Base-by-base conservation (phyloP, 2,113 vertebrate genomes). In the Gracilinanus agilis region DNA sequence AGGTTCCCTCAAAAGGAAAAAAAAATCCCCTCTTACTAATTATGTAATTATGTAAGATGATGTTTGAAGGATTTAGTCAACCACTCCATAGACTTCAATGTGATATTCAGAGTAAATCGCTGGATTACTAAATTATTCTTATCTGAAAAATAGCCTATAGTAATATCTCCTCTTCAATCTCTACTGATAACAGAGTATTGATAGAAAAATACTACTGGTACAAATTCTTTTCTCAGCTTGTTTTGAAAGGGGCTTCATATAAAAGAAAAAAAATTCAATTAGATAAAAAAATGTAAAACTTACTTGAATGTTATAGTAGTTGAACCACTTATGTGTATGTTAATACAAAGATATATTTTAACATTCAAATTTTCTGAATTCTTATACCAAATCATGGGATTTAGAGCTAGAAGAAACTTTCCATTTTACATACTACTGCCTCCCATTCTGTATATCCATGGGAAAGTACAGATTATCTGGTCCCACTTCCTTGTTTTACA, bases 171-270 rank as follows among this genome's bases (percentile, higher is more conserved):
- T 49, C 44, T 34, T 23, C 40, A 44, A 5, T 49, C 49, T 67
- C 29, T 67, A 34, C 56, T 67, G 11, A 11, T 67, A 67, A 61
- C 61, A 34, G 11, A 67, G 29, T 34, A 34, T 1, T 34, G 61
- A 12, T 34, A 67, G 83, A 94, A 44, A 53, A 90, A 34, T 24
- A 16, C 7, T 34, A 90, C 34, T 53, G 21, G 55, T 23, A 34
- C 67, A 53, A 9, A 49, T 91, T 11, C 12, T 92, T 89, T 83
- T 90, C 6, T 53, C 29, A 90, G 3, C 2, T 23, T 58, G 11
- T 95, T 95, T 58, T 95, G 90, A 96, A 23, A 94, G 44, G 4
- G 25, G 0, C 93, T 13, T 89, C 75, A 88, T 90, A 19, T 54
- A 1, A n/a, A 92, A 92, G 34, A 13, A 92, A 58, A 58, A 58